These are phyloP conservation scores for Acanthornis magna DNA, from an alignment of 2,797 vertebrate genomes.

Conservation along the genomic window DNA sequence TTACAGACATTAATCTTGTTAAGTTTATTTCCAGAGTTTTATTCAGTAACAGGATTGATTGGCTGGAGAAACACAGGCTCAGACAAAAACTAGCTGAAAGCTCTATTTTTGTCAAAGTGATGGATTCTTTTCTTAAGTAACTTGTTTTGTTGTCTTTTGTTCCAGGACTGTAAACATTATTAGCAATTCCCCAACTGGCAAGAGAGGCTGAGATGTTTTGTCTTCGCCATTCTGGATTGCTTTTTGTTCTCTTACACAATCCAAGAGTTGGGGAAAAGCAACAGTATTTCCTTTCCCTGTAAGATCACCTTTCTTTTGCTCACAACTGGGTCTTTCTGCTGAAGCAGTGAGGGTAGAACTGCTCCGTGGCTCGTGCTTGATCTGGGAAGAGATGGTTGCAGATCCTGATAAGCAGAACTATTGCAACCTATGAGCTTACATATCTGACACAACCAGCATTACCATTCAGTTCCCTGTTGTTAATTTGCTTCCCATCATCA, in stretches of 20 bases:
- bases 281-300: background rate
- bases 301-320: background rate
- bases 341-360: background rate
- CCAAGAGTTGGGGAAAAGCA: background rate
- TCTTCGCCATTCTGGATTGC: background rate
- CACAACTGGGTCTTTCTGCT: background rate
- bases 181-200: slow-evolving; percentile 30
- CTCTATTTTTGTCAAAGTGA: slow-evolving; percentile 60
- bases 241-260: slow-evolving; percentile 1
- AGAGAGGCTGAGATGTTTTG: background rate
- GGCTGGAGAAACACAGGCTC: slow-evolving; percentile 45
- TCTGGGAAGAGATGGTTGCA: background rate
- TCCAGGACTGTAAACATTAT: slow-evolving; percentile 37
- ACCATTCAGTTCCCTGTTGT: background rate
- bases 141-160: slow-evolving; percentile 51
- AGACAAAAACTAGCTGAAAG: slow-evolving; percentile 43
- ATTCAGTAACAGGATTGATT: slow-evolving; percentile 64
- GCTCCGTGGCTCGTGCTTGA: rapidly evolving
- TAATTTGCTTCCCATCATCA: background rate
- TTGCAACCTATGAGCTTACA: background rate
- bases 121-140: slow-evolving; percentile 58
- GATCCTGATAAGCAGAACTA: background rate
- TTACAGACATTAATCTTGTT: slow-evolving; percentile 66
- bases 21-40: slow-evolving; percentile 62
- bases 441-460: background rate